Conservation (phyloP, 2,888 invertebrate genomes). For the Drosophila lacicola region DNA sequence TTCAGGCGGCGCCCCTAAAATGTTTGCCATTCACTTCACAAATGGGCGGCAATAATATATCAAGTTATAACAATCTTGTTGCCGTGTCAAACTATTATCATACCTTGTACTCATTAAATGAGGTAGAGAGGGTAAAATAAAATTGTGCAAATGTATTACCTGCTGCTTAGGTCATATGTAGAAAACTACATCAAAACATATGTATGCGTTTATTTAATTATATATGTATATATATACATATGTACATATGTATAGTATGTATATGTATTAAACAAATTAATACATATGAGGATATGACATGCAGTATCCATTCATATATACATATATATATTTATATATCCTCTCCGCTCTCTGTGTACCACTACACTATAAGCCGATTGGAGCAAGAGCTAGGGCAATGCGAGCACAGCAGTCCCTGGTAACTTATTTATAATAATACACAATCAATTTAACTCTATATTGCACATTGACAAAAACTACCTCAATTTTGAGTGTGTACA, state of each 20-base stretch:
- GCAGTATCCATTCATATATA: no score
- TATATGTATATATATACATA: no score
- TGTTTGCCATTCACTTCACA: constrained; percentile 56
- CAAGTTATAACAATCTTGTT: constrained; percentile 38
- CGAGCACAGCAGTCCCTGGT: constrained; percentile 31
- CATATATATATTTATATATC: no score
- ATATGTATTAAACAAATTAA: no score
- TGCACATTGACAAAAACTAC: constrained; percentile 39
- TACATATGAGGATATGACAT: no score
- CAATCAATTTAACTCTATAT: constrained; percentile 45
- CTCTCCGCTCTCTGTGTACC: not conserved
- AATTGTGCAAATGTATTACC: no score
- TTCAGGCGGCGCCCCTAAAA: constrained; percentile 41
- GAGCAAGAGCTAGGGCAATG: constrained; percentile 9
- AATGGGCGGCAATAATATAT: constrained; percentile 45
- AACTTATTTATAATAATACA: constrained; percentile 22
- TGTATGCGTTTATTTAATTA: no score
- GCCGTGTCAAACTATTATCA: constrained; percentile 13
- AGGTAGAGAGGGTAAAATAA: no score
- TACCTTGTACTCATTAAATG: constrained; percentile 2
- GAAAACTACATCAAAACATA: no score
- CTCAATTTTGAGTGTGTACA: constrained; percentile 14
- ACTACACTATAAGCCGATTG: constrained; percentile 16
- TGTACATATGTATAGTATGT: no score
- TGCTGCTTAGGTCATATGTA: no score